phyloP scores from a whole-genome alignment of 2,888 invertebrate genomes.

The Apotomis turbidana region DNA sequence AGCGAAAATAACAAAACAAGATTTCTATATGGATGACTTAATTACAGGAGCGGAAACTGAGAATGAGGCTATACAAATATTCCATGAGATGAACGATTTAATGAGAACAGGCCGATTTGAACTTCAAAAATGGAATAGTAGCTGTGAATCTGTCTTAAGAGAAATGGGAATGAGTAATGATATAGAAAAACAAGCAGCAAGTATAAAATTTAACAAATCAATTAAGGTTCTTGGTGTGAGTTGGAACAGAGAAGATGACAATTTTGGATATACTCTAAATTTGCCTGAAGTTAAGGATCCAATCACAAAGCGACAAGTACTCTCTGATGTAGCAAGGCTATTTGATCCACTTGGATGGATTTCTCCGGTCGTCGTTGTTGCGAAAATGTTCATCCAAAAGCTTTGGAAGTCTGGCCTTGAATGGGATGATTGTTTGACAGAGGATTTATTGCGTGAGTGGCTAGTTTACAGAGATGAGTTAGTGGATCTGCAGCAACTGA shows the following conservation, averaged over 20 bases:
- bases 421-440: constrained; percentile 1
- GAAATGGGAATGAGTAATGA: not conserved
- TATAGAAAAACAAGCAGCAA: constrained; percentile 3
- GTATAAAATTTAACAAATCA: constrained; percentile 13
- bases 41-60: constrained; percentile 18
- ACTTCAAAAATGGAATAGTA: constrained; percentile 46
- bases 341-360: constrained; percentile 52
- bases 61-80: constrained; percentile 43
- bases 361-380: constrained; percentile 40
- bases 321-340: constrained; percentile 48
- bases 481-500: constrained; percentile 7
- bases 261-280: constrained; percentile 44
- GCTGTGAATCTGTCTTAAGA: constrained; percentile 21
- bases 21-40: constrained; percentile 44
- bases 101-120: constrained; percentile 45
- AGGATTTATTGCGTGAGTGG: constrained; percentile 8
- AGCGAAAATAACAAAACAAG: constrained; percentile 38
- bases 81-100: constrained; percentile 43
- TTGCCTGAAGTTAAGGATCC: constrained; percentile 33
- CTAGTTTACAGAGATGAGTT: constrained; percentile 2
- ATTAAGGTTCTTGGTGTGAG: constrained; percentile 14
- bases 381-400: constrained; percentile 5
- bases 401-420: not conserved
- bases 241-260: constrained; percentile 47
- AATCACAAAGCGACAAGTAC: constrained; percentile 46